Base-by-base conservation (phyloP, 2,113 vertebrate genomes). In the Oryzias celebensis region DNA sequence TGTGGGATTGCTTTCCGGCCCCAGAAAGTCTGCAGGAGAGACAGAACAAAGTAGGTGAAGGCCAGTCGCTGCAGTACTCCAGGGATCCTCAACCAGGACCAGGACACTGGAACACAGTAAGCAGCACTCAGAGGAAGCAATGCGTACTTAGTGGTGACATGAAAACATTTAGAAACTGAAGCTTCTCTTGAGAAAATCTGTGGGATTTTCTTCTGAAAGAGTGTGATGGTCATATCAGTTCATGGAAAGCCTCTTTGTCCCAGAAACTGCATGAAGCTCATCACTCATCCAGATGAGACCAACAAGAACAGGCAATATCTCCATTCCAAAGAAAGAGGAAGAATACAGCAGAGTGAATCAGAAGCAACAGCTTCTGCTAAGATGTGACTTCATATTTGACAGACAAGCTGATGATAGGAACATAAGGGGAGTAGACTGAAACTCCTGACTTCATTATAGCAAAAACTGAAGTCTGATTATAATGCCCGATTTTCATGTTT, bases 181-280 rank as follows among this genome's bases (percentile, higher is more conserved):
- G 36, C 12, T 36, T 12, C 3, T 62, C 64, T 61, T 24, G 10
- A 36, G 61, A 69, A 67, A 79, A 69, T 48, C 83, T 72, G 73
- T 75, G 64, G 64, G 58, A 75, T 65, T 45, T 76, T 71, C 74
- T 68, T 58, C 46, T 52, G 68, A 52, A 65, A 78, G 70, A 88
- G 91, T 91, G 89, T 88, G 92, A 93, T 92, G 80, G 71, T 88
- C 80, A 88, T 89, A 91, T 93, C 92, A 93, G 88, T 91, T 93
- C 91, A 93, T 92, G 91, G 91, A 90, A 92, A 92, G 89, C 81
- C 91, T 91, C 85, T 92, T 90, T 88, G 87, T 78, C 64, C 62
- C 77, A 80, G 82, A 79, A 81, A 83, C 77, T 88, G 76, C 75
- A 75, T 77, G 81, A 84, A 78, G 89, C 88, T 75, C 85, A 88